Conservation (phyloP, 2,113 vertebrate species). For the Dipodomys merriami region DNA sequence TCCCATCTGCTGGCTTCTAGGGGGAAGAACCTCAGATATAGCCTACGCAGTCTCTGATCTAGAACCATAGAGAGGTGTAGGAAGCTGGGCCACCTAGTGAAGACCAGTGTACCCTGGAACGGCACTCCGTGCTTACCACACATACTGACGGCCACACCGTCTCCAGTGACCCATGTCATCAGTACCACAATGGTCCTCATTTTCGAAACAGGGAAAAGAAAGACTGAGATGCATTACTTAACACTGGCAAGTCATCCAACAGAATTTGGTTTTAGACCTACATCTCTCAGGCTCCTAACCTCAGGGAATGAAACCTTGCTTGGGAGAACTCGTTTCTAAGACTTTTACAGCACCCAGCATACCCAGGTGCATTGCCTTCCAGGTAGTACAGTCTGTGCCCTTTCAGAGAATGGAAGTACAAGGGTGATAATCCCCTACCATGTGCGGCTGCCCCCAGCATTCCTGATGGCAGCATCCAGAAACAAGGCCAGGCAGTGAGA, state of each 20-base stretch:
- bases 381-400: too few relatives aligned
- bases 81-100: neutral
- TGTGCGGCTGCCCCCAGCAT: neutral
- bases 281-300: neutral
- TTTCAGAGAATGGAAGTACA: neutral
- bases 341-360: rapidly evolving
- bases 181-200: rapidly evolving
- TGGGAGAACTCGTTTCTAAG: neutral
- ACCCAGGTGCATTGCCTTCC: neutral
- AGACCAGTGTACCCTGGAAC: neutral
- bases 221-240: neutral
- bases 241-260: neutral
- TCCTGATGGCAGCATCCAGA: neutral
- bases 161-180: neutral
- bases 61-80: neutral
- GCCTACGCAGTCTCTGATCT: neutral
- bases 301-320: neutral
- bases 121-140: rapidly evolving
- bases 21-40: neutral
- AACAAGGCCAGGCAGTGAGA: neutral
- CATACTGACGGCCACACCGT: rapidly evolving
- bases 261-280: neutral
- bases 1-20: rapidly evolving
- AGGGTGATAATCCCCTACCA: neutral
- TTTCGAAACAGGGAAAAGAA: neutral